Base-by-base conservation (phyloP, 1,140 invertebrate genomes). In the Ectropis grisescens region DNA sequence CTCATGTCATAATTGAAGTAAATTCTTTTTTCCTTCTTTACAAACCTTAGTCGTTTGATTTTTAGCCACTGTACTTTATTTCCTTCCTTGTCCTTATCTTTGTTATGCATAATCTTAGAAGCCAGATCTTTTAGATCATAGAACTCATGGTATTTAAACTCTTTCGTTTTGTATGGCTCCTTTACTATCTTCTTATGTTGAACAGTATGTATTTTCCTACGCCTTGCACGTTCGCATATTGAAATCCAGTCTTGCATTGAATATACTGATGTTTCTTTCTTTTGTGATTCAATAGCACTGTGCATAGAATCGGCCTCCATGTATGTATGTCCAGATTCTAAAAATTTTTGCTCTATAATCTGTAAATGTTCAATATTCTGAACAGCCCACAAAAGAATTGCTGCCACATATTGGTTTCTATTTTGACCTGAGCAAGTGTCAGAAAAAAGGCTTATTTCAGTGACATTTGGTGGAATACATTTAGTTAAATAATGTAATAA, bases 351-450 rank as follows among this genome's bases (percentile, higher is more conserved):
- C 11, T 39, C 32, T 13, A 42, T 36, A 4, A 33, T 27, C 14
- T 39, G 13, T 11, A 39, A 8, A n/a, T 39, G 24, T 1, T 19
- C 15, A 2, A 38, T 38, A 6, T 27, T 42, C 9, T 47, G 30
- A 23, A 41, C 35, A 7, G 31, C 13, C 26, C 11, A 42, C 1
- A 41, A 19, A 0, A 41, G 10, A 5, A 47, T 13, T 2, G 24
- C 37, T 22, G 37, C 16, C 9, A 46, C 13, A 25, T 22, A 33
- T 19, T 46, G 43, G 10, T 46, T 46, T 2, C 43, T 22, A 25
- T 46, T 46, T 33, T 46, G 43, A 5, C 33, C 43, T 26, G 13
- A 12, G 16, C 43, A 40, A 9, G 43, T 46, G 14, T 46, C 43
- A 2, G 37, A 46, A 37, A 37, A 34, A 6, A 36, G 13, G 23